Conservation (phyloP, 2,888 invertebrate genomes). For the Cantharis rufa region DNA sequence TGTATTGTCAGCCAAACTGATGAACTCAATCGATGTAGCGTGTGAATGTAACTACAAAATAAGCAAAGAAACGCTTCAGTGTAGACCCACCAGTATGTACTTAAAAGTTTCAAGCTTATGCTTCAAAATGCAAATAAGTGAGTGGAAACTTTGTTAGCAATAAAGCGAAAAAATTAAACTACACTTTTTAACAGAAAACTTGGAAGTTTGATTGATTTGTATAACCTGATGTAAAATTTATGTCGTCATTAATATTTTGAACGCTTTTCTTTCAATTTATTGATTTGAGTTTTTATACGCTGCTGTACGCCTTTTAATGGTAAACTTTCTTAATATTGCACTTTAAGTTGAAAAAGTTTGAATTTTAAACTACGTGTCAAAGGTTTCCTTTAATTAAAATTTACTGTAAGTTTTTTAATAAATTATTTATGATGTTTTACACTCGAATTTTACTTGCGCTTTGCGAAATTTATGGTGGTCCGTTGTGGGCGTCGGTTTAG, state of each 20-base stretch:
- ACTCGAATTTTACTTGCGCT: background rate
- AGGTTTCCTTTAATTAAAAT: background rate
- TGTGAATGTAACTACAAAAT: conserved; percentile 13
- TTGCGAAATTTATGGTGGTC: background rate
- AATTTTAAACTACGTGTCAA: background rate
- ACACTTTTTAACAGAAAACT: background rate
- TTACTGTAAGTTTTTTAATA: background rate
- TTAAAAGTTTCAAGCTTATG: background rate
- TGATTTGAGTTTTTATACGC: background rate
- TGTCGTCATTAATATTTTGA: background rate
- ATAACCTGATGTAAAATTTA: background rate
- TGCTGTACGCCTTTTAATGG: background rate
- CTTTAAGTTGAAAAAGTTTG: background rate
- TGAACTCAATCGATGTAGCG: conserved; percentile 20
- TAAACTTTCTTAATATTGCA: background rate
- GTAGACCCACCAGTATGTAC: background rate
- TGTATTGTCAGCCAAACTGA: conserved; percentile 27
- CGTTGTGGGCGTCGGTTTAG: background rate
- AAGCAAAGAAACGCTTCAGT: conserved; percentile 10
- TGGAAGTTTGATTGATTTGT: background rate
- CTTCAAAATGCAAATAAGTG: background rate
- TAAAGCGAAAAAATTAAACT: background rate
- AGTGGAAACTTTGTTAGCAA: background rate
- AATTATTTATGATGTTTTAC: background rate
- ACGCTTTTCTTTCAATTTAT: background rate